Percentiles rank a stretch among this genome's conserved stretches.
These are phyloP conservation scores for Cotesia chilonis DNA, from an alignment of 1,140 invertebrate genomes.

Conservation along the genomic window DNA sequence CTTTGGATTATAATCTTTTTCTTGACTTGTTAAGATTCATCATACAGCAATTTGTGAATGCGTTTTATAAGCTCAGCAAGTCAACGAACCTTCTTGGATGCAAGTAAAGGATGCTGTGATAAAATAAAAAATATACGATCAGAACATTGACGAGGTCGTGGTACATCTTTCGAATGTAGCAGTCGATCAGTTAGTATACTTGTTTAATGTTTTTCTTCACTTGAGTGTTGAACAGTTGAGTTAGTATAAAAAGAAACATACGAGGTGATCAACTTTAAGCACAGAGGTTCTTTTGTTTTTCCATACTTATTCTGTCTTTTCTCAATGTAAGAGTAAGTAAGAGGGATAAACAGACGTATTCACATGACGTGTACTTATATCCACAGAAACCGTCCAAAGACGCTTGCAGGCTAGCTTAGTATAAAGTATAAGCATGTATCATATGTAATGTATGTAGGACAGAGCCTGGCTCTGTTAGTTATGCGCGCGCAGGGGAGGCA, in stretches of 20 bases:
- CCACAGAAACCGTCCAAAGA: constrained; percentile 34
- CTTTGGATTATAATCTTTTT: background rate
- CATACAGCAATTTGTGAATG: constrained; percentile 2
- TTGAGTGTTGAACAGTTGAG: constrained; percentile 4
- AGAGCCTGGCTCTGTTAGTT: constrained; percentile 43
- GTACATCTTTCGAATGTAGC: constrained; percentile 35
- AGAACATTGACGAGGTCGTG: constrained; percentile 55
- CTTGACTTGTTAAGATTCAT: constrained; percentile 5
- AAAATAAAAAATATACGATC: constrained; percentile 33
- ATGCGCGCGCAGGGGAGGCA: constrained; percentile 12
- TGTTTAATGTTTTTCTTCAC: constrained; percentile 15
- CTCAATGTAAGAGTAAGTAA: constrained; percentile 27
- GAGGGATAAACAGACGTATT: constrained; percentile 49
- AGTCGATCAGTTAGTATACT: constrained; percentile 9
- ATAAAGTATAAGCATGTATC: constrained; percentile 25
- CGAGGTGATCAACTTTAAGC: constrained; percentile 17
- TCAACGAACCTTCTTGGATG: constrained; percentile 35
- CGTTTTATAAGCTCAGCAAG: constrained; percentile 8
- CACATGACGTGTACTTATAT: constrained; percentile 45
- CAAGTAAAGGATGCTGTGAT: constrained; percentile 16
- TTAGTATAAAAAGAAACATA: constrained; percentile 29
- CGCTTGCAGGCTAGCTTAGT: background rate
- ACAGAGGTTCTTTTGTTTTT: constrained; percentile 52
- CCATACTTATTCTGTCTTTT: constrained; percentile 27
- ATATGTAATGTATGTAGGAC: constrained; percentile 48